Percentiles rank a stretch among this genome's conserved stretches.
These are phyloP conservation scores for Anguilla marmorata DNA, from an alignment of 2,797 vertebrate species.

Conservation along the genomic window DNA sequence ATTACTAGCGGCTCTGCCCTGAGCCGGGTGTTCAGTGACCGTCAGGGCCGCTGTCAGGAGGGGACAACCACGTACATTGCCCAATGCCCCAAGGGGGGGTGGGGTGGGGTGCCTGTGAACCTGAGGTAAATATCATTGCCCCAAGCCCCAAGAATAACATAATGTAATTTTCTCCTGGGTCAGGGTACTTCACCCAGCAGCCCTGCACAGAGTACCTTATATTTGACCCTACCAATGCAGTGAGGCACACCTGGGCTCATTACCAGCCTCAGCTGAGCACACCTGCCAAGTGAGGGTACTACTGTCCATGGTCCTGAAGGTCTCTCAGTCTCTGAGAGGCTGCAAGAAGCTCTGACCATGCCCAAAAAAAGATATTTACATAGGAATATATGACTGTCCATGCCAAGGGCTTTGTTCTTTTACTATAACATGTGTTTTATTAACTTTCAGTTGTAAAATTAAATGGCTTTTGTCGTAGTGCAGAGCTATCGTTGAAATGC, in stretches of 20 bases:
- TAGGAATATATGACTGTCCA: neutral
- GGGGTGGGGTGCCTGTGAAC: too few relatives aligned
- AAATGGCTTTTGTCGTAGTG: neutral
- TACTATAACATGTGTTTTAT: neutral
- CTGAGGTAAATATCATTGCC: too few relatives aligned
- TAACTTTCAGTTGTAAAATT: neutral
- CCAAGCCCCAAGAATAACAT: too few relatives aligned
- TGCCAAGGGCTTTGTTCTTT: neutral
- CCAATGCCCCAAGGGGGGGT: too few relatives aligned
- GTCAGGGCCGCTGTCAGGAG: neutral
- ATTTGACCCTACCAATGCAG: neutral
- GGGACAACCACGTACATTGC: too few relatives aligned
- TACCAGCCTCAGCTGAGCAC: neutral
- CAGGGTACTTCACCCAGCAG: too few relatives aligned
- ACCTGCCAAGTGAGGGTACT: neutral
- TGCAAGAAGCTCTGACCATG: neutral
- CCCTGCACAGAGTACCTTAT: neutral
- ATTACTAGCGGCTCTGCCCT: neutral
- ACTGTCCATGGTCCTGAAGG: neutral
- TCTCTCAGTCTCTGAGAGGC: neutral
- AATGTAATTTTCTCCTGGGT: too few relatives aligned
- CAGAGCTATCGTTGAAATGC: neutral
- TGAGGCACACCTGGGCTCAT: neutral
- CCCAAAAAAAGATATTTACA: neutral
- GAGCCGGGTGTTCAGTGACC: neutral